Conservation (phyloP, 2,113 vertebrate species). For the Myxocyprinus asiaticus region DNA sequence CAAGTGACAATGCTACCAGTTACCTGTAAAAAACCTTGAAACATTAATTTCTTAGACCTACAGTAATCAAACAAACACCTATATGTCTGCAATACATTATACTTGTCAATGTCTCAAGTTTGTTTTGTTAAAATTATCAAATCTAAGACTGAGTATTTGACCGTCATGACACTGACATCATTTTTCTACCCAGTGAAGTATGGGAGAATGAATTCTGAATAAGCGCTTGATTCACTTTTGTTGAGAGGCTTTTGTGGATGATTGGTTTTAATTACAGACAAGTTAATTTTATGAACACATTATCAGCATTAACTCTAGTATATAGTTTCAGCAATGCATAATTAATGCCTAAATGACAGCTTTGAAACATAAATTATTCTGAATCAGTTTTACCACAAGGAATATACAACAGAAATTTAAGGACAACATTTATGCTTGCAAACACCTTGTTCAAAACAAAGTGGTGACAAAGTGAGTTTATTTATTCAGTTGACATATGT, state of each 20-base stretch:
- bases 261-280: constrained; percentile 22
- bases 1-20: no score
- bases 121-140: no score
- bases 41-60: no score
- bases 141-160: neutral
- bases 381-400: neutral
- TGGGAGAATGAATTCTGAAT: neutral
- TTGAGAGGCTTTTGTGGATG: constrained; percentile 14
- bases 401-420: neutral
- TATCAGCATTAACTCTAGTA: constrained; percentile 13
- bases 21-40: no score
- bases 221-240: constrained; percentile 1
- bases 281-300: constrained; percentile 21
- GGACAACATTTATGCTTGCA: neutral
- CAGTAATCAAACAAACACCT: no score
- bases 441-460: neutral
- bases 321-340: constrained; percentile 5
- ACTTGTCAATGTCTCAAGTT: no score
- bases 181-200: neutral
- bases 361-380: neutral
- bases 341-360: neutral
- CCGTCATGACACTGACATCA: neutral
- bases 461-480: neutral
- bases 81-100: no score
- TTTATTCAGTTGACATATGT: neutral